Evolutionary conservation across 1,140 invertebrate genomes (phyloP).

Genomic region (Aphelenchoides avenae): DNA sequence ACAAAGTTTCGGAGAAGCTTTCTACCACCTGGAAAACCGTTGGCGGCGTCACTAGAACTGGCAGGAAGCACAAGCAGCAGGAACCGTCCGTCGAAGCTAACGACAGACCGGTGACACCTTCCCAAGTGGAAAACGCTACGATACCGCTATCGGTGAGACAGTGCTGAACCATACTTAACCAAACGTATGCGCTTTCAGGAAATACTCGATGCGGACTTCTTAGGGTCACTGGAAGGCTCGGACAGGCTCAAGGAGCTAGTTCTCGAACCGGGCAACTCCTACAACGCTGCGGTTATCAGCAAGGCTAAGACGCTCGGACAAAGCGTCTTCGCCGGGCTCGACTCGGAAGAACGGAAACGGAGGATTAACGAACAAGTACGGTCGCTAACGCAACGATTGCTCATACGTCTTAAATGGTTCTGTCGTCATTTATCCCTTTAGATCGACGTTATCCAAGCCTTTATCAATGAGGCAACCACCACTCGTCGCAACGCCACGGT

Average conservation of each 20-base stretch:
- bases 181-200: slow-evolving; percentile 39
- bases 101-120: background rate
- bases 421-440: slow-evolving; percentile 23
- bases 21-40: slow-evolving; percentile 19
- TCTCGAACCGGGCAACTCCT: slow-evolving; percentile 60
- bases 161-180: slow-evolving; percentile 10
- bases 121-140: slow-evolving; percentile 11
- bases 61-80: slow-evolving; percentile 15
- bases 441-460: slow-evolving; percentile 51
- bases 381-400: too few relatives aligned
- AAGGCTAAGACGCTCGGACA: slow-evolving; percentile 74
- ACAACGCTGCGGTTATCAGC: slow-evolving; percentile 73
- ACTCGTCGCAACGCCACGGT: slow-evolving; percentile 7
- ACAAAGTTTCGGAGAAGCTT: slow-evolving; percentile 41
- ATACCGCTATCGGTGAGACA: background rate
- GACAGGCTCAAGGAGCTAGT: slow-evolving; percentile 51
- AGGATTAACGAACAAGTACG: slow-evolving; percentile 61
- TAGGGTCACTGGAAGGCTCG: slow-evolving; percentile 41
- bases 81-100: slow-evolving; percentile 1
- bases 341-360: slow-evolving; percentile 54
- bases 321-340: slow-evolving; percentile 67
- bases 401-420: too few relatives aligned
- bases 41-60: slow-evolving; percentile 21
- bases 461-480: slow-evolving; percentile 49
- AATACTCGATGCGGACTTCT: slow-evolving; percentile 55